phyloP scores from a whole-genome alignment of 2,888 invertebrate genomes.

The Exocentrus adspersus region DNA sequence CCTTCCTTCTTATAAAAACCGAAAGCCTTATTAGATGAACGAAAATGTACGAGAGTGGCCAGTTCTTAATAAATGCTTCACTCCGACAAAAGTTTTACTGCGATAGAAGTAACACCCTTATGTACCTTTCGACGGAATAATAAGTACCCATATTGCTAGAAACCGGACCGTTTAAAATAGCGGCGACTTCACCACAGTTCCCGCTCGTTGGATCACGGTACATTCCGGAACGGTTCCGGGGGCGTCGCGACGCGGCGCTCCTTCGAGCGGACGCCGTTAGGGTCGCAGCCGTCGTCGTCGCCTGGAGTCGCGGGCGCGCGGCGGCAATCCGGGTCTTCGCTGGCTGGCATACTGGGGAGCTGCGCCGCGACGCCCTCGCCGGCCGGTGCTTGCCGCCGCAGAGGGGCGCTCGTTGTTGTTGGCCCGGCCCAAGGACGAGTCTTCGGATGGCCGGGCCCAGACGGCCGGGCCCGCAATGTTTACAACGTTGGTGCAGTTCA shows the following conservation, averaged over 20 bases:
- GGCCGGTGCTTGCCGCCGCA: constrained; percentile 43
- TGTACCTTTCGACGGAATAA: too few species aligned
- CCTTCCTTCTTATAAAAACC: too few species aligned
- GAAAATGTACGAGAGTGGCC: too few species aligned
- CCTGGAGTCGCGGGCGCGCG: constrained; percentile 37
- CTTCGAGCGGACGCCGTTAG: constrained; percentile 24
- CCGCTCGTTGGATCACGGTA: too few species aligned
- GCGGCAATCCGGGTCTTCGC: constrained; percentile 49
- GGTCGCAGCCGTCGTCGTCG: constrained; percentile 29
- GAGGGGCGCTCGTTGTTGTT: constrained; percentile 42
- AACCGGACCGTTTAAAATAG: too few species aligned
- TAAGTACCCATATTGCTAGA: too few species aligned
- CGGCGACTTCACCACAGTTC: too few species aligned
- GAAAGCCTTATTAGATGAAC: too few species aligned
- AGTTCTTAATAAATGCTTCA: too few species aligned
- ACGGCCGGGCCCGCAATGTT: background rate
- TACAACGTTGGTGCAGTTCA: too few species aligned
- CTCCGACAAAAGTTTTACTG: too few species aligned
- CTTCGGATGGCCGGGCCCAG: background rate
- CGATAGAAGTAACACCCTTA: too few species aligned
- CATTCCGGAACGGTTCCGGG: background rate
- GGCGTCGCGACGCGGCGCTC: background rate
- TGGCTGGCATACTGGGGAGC: constrained; percentile 52
- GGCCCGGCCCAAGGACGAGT: background rate
- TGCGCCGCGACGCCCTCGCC: constrained; percentile 41